Conservation (phyloP, 2,888 invertebrate genomes). For the Drosophila stalkeri region DNA sequence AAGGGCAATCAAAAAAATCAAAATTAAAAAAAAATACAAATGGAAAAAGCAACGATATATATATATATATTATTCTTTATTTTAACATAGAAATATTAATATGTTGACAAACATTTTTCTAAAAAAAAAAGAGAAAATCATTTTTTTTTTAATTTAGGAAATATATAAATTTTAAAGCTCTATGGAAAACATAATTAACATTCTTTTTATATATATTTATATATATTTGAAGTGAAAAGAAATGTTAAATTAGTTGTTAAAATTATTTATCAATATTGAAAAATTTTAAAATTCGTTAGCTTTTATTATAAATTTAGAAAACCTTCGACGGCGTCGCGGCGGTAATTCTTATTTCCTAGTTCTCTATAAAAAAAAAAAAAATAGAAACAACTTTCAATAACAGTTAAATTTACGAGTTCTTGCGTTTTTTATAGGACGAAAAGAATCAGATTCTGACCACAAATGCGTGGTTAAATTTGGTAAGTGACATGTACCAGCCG, state of each 20-base stretch:
- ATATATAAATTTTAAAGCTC: too few species aligned
- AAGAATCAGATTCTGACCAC: slow-evolving; percentile 99
- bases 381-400: slow-evolving; percentile 25
- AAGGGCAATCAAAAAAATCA: not conserved
- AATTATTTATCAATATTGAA: too few species aligned
- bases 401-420: slow-evolving; percentile 60
- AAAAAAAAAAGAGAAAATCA: too few species aligned
- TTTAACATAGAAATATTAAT: too few species aligned
- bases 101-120: too few species aligned
- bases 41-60: not conserved
- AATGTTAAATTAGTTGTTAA: too few species aligned
- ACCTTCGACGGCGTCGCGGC: slow-evolving; percentile 23
- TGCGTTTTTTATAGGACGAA: slow-evolving; percentile 94
- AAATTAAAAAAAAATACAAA: not conserved
- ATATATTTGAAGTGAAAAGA: too few species aligned
- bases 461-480: slow-evolving; percentile 99
- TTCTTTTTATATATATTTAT: too few species aligned
- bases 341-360: slow-evolving; percentile 2
- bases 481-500: slow-evolving; percentile 90
- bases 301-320: too few species aligned
- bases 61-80: not conserved
- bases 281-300: too few species aligned
- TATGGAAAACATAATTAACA: too few species aligned
- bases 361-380: slow-evolving; percentile 16
- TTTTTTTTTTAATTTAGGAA: too few species aligned